phyloP scores from a whole-genome alignment of 2,797 vertebrate species.

The Myotis planiceps region DNA sequence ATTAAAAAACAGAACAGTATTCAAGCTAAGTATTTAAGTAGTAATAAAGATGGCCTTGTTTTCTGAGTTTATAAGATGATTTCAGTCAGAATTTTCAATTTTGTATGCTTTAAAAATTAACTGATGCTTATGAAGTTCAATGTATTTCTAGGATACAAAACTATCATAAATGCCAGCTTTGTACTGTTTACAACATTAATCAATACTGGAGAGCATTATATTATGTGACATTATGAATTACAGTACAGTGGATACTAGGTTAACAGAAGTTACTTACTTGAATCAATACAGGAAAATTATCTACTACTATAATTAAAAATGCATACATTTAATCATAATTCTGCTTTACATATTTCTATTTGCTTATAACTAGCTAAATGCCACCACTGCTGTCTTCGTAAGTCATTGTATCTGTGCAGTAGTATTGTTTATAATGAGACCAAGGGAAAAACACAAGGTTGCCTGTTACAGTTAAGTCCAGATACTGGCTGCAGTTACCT shows the following conservation, averaged over 20 bases:
- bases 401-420: not conserved
- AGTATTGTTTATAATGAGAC: not conserved
- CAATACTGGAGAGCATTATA: conserved; percentile 16
- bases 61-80: conserved; percentile 44
- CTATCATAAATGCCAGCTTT: conserved; percentile 33
- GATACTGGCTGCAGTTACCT: not conserved
- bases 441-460: not conserved
- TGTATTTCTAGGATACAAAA: conserved; percentile 43
- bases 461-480: not conserved
- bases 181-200: conserved; percentile 6
- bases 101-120: conserved; percentile 59
- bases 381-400: not conserved
- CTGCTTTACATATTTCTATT: conserved; percentile 34
- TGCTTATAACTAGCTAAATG: conserved; percentile 37
- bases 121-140: conserved; percentile 33
- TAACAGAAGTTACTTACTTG: conserved; percentile 50
- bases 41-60: conserved; percentile 11
- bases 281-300: conserved; percentile 30
- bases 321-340: not conserved
- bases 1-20: conserved; percentile 44
- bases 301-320: conserved; percentile 39
- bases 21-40: conserved; percentile 54
- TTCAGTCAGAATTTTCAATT: conserved; percentile 39
- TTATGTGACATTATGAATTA: conserved; percentile 43
- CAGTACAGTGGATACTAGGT: conserved; percentile 33